Evolutionary conservation across 1,140 invertebrate genomes (phyloP), one percentile per base, ranked within the genome.

Genomic region (Lepidurus arcticus): DNA sequence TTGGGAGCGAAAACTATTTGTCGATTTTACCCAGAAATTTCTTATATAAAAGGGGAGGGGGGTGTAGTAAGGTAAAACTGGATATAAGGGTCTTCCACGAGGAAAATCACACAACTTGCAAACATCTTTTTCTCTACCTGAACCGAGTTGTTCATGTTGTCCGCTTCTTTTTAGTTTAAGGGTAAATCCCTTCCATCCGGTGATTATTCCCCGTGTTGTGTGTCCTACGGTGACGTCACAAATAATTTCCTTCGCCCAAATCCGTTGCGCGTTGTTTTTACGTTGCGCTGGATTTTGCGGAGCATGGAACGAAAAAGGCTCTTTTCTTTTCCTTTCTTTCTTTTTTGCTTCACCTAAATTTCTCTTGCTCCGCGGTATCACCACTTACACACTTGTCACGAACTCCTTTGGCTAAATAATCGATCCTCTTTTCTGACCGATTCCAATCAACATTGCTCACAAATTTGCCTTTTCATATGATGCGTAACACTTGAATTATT

Each of bases 341-440:
- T 65, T 65, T 65, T 65, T 21, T n/a, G 53, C 53, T 65, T 65
- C 53, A 65, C 53, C 53, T 21, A 65, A 65, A 65, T 65, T 65
- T 65, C 53, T 65, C 53, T 65, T 13, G 47, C 47, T 65, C 47
- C 47, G 47, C 47, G 53, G 53, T 65, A 65, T 65, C 53, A 65
- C 53, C 53, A 65, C 53, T 65, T 65, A 65, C 53, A 65, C 53
- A 65, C 53, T 65, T 65, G 53, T 65, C 53, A 65, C 53, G 53
- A 65, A 65, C 53, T 65, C n/a, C 53, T 65, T 65, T 4, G 53
- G 53, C 53, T n/a, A 65, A 65, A 65, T 65, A 65, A 65, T 65
- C 53, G 53, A 65, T 65, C n/a, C 53, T 0, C n/a, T 34, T 34
- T n/a, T n/a, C 53, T 65, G 21, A n/a, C 5, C 53, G 21, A 65